Percentiles rank a stretch among this genome's conserved stretches.
Evolutionary conservation across 2,888 invertebrate genomes (phyloP).

Genomic region (Sthenelais limicola): DNA sequence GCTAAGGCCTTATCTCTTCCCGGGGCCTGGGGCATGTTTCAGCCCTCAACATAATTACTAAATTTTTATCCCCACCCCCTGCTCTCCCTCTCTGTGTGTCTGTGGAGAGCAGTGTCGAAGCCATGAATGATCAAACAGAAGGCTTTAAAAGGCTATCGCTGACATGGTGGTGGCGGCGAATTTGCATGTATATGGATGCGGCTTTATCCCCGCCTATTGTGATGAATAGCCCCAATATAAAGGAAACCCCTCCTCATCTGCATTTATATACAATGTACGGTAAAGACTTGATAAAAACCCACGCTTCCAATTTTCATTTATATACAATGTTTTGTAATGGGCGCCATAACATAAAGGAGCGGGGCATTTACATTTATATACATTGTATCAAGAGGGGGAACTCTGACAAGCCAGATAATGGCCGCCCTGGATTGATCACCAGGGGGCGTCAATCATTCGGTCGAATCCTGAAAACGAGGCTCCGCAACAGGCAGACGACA

Average conservation of each 20-base stretch:
- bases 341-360: conserved; percentile 13
- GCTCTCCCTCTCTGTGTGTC: not conserved
- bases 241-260: conserved; percentile 26
- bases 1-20: too few species aligned
- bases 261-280: conserved; percentile 37
- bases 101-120: not conserved
- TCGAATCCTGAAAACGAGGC: too few species aligned
- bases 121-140: conserved; percentile 13
- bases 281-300: conserved; percentile 26
- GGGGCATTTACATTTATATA: conserved; percentile 38
- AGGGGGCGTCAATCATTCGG: conserved; percentile 27
- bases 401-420: conserved; percentile 38
- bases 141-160: conserved; percentile 1
- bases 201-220: conserved; percentile 27
- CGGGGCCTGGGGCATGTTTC: too few species aligned
- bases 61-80: not conserved
- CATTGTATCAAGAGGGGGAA: conserved; percentile 21
- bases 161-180: conserved; percentile 10
- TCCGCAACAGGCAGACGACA: too few species aligned
- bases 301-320: conserved; percentile 34
- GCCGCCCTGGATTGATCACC: conserved; percentile 17
- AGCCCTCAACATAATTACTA: too few species aligned
- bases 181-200: conserved; percentile 35
- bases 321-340: conserved; percentile 31
- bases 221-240: conserved; percentile 24